Evolutionary conservation across 2,113 vertebrate genomes (phyloP), one percentile per base, ranked within the genome.

Genomic region (Plestiodon gilberti): DNA sequence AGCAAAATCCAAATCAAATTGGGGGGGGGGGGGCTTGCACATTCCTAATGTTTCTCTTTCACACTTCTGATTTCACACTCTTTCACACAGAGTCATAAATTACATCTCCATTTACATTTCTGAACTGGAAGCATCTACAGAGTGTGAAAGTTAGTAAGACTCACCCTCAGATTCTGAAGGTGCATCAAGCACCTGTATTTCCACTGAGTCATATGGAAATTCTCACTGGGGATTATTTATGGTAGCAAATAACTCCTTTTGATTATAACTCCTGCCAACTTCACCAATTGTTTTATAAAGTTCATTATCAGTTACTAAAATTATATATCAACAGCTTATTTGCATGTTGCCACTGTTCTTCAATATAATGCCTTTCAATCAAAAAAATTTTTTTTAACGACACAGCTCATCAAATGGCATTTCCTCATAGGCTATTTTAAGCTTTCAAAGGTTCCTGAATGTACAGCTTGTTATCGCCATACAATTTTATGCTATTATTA

Each of bases 301-400:
- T 67, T 76, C 35, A 55, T 81, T 30, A 89, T 85, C 22, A 79
- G 55, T 25, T 85, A 76, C 38, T 38, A 65, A 69, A 88, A 84
- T 33, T 55, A 59, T n/a, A 74, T 52, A 81, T 85, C 83, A 85
- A 35, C 65, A 64, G 6, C 30, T 62, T 11, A 84, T 76, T 57
- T 75, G 30, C 67, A 17, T 82, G 52, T 85, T 82, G 82, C 70
- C 82, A 82, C 65, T 38, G 23, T 78, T 83, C 7, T 22, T 77
- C n/a, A 75, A 85, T 57, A 74, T 90, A 40, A 75, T 13, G 23
- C 22, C 33, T 73, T 82, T 82, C 38, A 20, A 22, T 87, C 20
- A 76, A 85, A 87, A 76, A 83, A 71, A 62, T 64, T n/a, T n/a
- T n/a, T n/a, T n/a, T 64, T 89, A 85, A 90, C 57, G 35, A 48